Base-by-base conservation (phyloP, 2,797 vertebrate species). In the Lacerta bilineata region DNA sequence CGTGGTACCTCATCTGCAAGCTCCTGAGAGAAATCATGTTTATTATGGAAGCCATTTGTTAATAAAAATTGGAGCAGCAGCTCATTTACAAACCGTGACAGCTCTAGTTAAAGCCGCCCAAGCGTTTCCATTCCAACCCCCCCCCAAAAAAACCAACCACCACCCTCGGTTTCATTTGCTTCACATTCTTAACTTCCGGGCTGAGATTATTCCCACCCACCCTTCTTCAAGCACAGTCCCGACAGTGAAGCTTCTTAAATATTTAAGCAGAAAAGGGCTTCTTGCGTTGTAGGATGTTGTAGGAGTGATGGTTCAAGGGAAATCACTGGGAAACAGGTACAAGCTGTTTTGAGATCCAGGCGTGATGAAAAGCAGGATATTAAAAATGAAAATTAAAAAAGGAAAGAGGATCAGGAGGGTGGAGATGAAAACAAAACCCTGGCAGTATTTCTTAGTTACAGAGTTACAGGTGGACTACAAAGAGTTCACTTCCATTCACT, bases 11-110 rank as follows among this genome's bases (percentile, higher is more conserved):
- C 89, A 36, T 88, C 84, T 83, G 71, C 85, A 88, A 18, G 46
- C 92, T 95, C 92, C 93, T 88, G 90, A 90, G 83, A 84, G 91
- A 92, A 89, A 86, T 88, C 81, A 29, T 81, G 86, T 92, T 91
- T 92, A 85, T 93, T 92, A 92, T 89, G 89, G 89, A 95, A 95
- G 59, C 87, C 43, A 83, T 91, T 95, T 93, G 87, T 94, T 94
- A 91, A 91, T 91, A 94, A 90, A 94, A 93, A 87, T 89, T 3
- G 29, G 89, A 95, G 80, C 80, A 82, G 80, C 87, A 79, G 93
- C 86, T 94, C 85, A 92, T 90, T 92, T 87, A 86, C 87, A 92
- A 93, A 88, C 78, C 74, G 80, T 55, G 72, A 88, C 84, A 88
- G 77, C 82, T 43, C 1, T 64, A 83, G 87, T 88, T 90, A 64